These are phyloP conservation scores for Actinostola sp. DNA, from an alignment of 92 coral and sea anemone genomes.

Conservation along the genomic window DNA sequence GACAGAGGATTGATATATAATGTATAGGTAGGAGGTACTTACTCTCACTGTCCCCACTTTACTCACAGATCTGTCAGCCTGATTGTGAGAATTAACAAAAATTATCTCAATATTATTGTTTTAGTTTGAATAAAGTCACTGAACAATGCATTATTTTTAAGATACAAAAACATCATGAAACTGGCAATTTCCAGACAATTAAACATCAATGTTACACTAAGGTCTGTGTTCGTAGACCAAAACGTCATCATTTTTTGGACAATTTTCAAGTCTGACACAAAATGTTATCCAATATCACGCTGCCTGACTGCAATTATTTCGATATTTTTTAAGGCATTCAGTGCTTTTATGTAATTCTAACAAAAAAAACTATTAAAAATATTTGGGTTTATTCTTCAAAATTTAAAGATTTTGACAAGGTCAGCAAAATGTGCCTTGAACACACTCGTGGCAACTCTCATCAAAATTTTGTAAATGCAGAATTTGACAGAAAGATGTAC, in stretches of 20 bases:
- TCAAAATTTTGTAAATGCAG: neutral
- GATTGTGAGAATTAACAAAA: slow-evolving; percentile 26
- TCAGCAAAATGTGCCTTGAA: neutral
- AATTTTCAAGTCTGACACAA: no score
- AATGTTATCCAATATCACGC: no score
- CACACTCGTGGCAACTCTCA: neutral
- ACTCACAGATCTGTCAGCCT: slow-evolving; percentile 60
- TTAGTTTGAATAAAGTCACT: neutral
- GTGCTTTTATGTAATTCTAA: no score
- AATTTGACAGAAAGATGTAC: neutral
- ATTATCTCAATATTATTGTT: slow-evolving; percentile 30
- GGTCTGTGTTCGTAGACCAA: no score
- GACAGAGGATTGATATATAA: neutral
- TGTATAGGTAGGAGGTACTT: slow-evolving; percentile 13
- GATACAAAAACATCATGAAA: neutral
- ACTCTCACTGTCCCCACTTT: slow-evolving; percentile 41
- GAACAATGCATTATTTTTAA: slow-evolving; percentile 11
- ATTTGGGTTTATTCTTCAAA: no score
- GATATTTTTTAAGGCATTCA: no score
- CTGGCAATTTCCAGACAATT: neutral
- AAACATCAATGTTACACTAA: no score
- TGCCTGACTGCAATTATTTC: no score
- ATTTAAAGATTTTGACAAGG: no score
- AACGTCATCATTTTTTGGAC: no score
- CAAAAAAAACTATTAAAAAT: no score